Evolutionary conservation across 2,888 invertebrate species (phyloP).

Genomic region (Drosophila borborema): DNA sequence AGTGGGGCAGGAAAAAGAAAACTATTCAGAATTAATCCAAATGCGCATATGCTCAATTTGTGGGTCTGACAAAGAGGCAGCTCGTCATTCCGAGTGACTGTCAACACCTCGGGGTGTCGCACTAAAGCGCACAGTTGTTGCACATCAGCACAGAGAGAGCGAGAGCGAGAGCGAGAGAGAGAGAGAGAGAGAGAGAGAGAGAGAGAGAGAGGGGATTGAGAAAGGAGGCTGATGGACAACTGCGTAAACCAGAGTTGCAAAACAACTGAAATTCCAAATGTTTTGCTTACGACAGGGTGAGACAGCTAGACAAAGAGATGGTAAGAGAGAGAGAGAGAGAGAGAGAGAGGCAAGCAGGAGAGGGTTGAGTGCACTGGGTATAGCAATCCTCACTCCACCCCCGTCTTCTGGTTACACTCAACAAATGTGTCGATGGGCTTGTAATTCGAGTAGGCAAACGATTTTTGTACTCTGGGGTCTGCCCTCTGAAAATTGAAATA

Average conservation of each 20-base stretch:
- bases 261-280: conserved; percentile 50
- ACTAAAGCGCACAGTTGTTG: conserved; percentile 68
- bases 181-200: neutral
- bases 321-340: neutral
- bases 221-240: conserved; percentile 51
- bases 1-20: conserved; percentile 13
- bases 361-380: conserved; percentile 1
- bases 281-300: conserved; percentile 31
- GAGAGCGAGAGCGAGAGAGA: neutral
- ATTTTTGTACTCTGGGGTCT: conserved; percentile 17
- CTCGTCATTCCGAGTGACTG: conserved; percentile 84
- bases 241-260: conserved; percentile 42
- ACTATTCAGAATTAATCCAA: conserved; percentile 53
- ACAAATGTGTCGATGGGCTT: conserved; percentile 52
- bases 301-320: neutral
- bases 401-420: conserved; percentile 9
- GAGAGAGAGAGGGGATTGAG: neutral
- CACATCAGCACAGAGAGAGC: conserved; percentile 22
- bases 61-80: conserved; percentile 36
- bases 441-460: conserved; percentile 56
- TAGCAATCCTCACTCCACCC: neutral
- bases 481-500: conserved; percentile 41
- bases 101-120: conserved; percentile 85
- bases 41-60: conserved; percentile 66
- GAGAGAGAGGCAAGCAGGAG: neutral